Percentiles rank a stretch among this genome's conserved stretches.
Evolutionary conservation across 2,888 invertebrate species (phyloP).

Genomic region (Synanthedon formicaeformis): DNA sequence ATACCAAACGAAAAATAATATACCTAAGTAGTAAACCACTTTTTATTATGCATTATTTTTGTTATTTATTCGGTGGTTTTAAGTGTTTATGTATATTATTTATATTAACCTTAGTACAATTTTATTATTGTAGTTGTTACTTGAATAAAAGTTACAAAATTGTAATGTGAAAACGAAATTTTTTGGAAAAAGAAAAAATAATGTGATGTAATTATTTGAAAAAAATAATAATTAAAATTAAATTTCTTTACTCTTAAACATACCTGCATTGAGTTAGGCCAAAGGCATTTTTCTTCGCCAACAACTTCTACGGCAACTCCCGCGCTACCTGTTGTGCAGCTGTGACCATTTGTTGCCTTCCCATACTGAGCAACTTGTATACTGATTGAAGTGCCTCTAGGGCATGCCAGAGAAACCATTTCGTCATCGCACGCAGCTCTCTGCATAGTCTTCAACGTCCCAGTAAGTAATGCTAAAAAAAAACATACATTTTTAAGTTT

Average conservation of each 20-base stretch:
- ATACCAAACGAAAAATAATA: too few relatives aligned
- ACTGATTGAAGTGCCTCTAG: slow-evolving; percentile 91
- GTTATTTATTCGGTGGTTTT: too few relatives aligned
- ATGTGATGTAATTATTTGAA: too few relatives aligned
- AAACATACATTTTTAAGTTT: too few relatives aligned
- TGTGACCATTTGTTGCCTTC: slow-evolving; percentile 61
- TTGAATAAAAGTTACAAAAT: too few relatives aligned
- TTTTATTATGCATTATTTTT: too few relatives aligned
- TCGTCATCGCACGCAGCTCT: slow-evolving; percentile 92
- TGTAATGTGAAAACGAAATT: too few relatives aligned
- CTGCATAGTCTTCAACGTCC: slow-evolving; percentile 89
- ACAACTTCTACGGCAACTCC: slow-evolving; percentile 32
- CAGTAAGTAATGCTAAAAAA: slow-evolving; percentile 82
- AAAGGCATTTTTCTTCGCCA: slow-evolving; percentile 67
- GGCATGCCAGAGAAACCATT: slow-evolving; percentile 85
- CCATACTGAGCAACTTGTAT: slow-evolving; percentile 91
- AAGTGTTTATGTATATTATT: too few relatives aligned
- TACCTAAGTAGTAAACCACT: too few relatives aligned
- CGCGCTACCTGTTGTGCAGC: slow-evolving; percentile 34
- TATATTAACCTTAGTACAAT: too few relatives aligned
- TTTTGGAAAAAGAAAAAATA: too few relatives aligned
- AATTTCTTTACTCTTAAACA: not conserved
- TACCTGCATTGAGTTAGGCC: slow-evolving; percentile 18
- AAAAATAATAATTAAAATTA: not conserved
- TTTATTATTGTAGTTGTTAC: too few relatives aligned